phyloP scores from a whole-genome alignment of 2,888 invertebrate species.

The Reticulitermes lucifugus region DNA sequence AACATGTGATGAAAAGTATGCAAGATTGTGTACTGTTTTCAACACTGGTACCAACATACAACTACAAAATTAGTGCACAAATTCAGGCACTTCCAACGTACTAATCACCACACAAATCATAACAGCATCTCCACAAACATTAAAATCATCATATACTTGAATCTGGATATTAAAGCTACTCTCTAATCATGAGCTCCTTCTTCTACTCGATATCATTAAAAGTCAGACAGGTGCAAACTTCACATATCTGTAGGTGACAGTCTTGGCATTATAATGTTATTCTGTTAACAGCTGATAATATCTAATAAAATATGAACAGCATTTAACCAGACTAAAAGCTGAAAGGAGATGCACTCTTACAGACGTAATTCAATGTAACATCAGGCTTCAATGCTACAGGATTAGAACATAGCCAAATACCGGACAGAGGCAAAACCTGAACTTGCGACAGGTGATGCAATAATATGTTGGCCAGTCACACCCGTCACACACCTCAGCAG shows the following conservation, averaged over 20 bases:
- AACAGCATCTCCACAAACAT: background rate
- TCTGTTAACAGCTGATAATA: too few relatives aligned
- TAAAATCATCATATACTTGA: slow-evolving; percentile 9
- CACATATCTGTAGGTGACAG: background rate
- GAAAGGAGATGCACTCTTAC: too few relatives aligned
- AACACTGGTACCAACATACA: slow-evolving; percentile 28
- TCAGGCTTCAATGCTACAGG: too few relatives aligned
- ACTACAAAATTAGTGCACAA: slow-evolving; percentile 29
- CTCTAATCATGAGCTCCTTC: background rate
- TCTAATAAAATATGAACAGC: too few relatives aligned
- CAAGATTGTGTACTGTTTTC: background rate
- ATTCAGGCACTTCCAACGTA: slow-evolving; percentile 20
- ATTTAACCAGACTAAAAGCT: too few relatives aligned
- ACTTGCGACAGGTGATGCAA: too few relatives aligned
- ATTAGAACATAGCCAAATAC: too few relatives aligned
- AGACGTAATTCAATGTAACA: too few relatives aligned
- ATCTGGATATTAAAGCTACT: slow-evolving; percentile 14
- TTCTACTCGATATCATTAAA: background rate
- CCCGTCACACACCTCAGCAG: too few relatives aligned
- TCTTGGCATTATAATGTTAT: background rate
- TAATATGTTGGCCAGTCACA: too few relatives aligned
- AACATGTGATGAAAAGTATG: background rate
- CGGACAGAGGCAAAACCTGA: too few relatives aligned
- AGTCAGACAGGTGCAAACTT: background rate
- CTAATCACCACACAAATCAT: background rate